Percentiles rank a stretch among this genome's conserved stretches.
Evolutionary conservation across 2,888 invertebrate genomes (phyloP).

Genomic region (Bembecia ichneumoniformis): DNA sequence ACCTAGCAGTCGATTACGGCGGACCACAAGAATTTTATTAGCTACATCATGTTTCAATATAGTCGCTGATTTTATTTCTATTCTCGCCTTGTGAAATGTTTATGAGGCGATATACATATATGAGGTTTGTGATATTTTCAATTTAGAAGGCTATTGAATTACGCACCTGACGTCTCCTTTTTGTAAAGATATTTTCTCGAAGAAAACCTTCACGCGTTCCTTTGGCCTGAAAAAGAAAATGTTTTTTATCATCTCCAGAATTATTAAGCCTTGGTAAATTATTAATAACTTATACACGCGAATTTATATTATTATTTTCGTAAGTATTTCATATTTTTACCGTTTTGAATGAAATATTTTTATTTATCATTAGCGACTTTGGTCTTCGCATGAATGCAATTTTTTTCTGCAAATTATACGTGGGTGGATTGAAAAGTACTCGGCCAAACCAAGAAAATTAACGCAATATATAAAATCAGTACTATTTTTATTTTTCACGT

Average conservation of each 20-base stretch:
- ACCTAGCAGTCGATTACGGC: slow-evolving; percentile 25
- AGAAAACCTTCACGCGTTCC: slow-evolving; percentile 84
- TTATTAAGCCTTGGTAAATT: slow-evolving; percentile 4
- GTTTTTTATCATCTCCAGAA: background rate
- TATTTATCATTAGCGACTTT: too few relatives aligned
- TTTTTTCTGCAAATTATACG: too few relatives aligned
- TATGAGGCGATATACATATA: background rate
- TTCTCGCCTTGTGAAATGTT: background rate
- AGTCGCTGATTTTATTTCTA: slow-evolving; percentile 22
- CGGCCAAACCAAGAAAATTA: too few relatives aligned
- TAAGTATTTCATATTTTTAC: too few relatives aligned
- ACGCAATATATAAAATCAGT: too few relatives aligned
- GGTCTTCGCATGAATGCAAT: too few relatives aligned
- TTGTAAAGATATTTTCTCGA: slow-evolving; percentile 84
- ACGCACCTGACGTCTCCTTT: slow-evolving; percentile 82
- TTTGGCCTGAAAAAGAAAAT: slow-evolving; percentile 74
- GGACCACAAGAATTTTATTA: slow-evolving; percentile 23
- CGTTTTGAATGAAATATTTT: too few relatives aligned
- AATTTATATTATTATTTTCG: too few relatives aligned
- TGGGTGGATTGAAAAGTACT: too few relatives aligned
- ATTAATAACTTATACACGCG: background rate
- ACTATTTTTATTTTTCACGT: too few relatives aligned
- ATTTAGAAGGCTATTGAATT: background rate
- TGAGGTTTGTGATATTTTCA: too few relatives aligned
- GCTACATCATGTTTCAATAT: slow-evolving; percentile 13